phyloP scores from a whole-genome alignment of 2,888 invertebrate species.

The Heterodera filipjevi region DNA sequence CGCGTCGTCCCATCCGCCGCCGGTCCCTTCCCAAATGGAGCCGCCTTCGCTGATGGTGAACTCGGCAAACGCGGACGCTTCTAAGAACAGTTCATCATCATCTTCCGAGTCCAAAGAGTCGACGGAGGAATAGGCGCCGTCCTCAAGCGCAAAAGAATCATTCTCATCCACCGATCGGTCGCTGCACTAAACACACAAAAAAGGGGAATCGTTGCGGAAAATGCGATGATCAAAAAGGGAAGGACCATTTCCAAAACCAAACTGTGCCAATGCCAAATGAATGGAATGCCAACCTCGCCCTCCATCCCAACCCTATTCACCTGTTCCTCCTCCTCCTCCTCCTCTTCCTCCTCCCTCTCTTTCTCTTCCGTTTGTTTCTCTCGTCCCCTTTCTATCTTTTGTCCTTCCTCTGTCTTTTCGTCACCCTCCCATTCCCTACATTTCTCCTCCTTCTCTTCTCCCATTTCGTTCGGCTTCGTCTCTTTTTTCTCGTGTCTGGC shows the following conservation, averaged over 20 bases:
- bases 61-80: slow-evolving; percentile 18
- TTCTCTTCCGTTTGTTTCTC: not conserved
- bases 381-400: not conserved
- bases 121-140: not conserved
- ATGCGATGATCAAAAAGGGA: too few relatives aligned
- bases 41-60: slow-evolving; percentile 22
- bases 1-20: not conserved
- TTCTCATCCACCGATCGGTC: not conserved
- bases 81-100: slow-evolving; percentile 1
- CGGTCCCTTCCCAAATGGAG: slow-evolving; percentile 10
- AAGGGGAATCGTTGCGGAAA: not conserved
- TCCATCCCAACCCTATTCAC: not conserved
- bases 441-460: not conserved
- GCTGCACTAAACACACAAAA: not conserved
- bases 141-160: not conserved
- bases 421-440: not conserved
- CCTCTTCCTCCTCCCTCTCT: not conserved
- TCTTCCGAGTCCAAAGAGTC: not conserved
- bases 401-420: not conserved
- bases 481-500: not conserved
- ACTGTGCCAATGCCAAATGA: too few relatives aligned
- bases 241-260: too few relatives aligned
- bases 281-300: too few relatives aligned
- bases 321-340: slow-evolving; percentile 11
- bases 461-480: not conserved